A percentile compares a stretch with the other conserved stretches of the same genome.
Evolutionary conservation across 2,113 vertebrate genomes (phyloP).

Genomic region (Melanocharis versteri): DNA sequence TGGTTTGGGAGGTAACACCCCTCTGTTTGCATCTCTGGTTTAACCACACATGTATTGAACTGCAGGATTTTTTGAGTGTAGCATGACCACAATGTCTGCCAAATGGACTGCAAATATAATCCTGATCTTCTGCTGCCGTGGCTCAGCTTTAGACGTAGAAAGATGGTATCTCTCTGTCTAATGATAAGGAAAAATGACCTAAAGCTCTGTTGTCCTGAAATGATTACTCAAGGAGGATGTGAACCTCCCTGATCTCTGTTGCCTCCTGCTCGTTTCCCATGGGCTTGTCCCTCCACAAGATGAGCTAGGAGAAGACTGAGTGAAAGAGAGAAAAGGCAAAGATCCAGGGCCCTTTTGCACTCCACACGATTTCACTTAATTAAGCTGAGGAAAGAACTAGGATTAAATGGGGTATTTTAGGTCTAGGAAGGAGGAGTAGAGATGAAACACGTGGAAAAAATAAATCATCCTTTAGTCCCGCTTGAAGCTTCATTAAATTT

Average conservation of each 20-base stretch:
- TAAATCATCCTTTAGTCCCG: neutral
- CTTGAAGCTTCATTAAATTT: neutral
- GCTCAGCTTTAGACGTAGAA: neutral
- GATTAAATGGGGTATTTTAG: neutral
- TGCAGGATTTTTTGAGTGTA: neutral
- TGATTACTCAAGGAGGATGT: neutral
- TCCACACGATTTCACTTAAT: neutral
- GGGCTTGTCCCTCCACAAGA: neutral
- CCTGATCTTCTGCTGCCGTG: neutral
- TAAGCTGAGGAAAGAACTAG: neutral
- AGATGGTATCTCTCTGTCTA: neutral
- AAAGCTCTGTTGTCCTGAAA: neutral
- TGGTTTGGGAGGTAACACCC: constrained; percentile 28
- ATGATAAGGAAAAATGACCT: neutral
- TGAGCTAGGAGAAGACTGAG: neutral
- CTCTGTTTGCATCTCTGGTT: neutral
- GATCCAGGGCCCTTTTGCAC: neutral
- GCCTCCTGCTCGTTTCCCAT: neutral
- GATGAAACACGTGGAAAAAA: neutral
- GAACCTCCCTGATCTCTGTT: neutral
- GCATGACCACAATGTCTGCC: neutral
- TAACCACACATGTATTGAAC: neutral
- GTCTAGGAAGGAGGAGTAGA: neutral
- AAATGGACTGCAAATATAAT: neutral
- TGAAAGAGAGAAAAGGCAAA: neutral